Base-by-base conservation (phyloP, 1,140 invertebrate genomes). In the Bombus affinis region DNA sequence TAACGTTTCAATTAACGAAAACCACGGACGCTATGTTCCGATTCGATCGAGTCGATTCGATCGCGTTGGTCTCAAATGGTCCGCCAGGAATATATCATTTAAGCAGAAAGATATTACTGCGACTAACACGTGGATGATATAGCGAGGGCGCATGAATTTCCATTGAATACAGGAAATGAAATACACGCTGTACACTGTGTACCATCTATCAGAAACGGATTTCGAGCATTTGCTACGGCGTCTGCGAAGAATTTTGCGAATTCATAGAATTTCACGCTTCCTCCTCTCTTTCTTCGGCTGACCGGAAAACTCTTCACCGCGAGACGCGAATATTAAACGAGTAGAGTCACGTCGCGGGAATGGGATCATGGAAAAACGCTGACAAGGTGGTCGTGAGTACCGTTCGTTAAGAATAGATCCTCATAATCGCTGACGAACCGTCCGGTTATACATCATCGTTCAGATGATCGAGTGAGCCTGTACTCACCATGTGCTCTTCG, bases 381-480 rank as follows among this genome's bases (percentile, higher is more conserved):
- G 86, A 90, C 80, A 70, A 65, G 57, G 80, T 37, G 53, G 32
- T 71, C 22, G 44, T 28, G 86, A 80, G 81, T 85, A 87, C 70
- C 74, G 74, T 85, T 89, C 88, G 85, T 90, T 90, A 87, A 66
- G 73, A 75, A 59, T 59, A 66, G 83, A 90, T 89, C 53, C 57
- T 59, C 65, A 80, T 83, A 53, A 89, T 78, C 47, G 47, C 78
- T 90, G 89, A 90, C 89, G 86, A 89, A 86, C 79, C 73, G 57
- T 25, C 32, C 39, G 75, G 66, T 68, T 71, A 72, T 84, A 84
- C 13, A 79, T 84, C 75, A 72, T 83, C 87, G 80, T 59, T 71
- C n/a, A 42, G 59, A 85, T 57, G 76, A 74, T 80, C 42, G 78
- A 85, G 42, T n/a, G 57, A 35, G n/a, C 59, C 22, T 78, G 22